Percentiles rank a stretch among this genome's conserved stretches.
phyloP scores from a whole-genome alignment of 2,888 invertebrate genomes.

The Himalopsyche japonica region DNA sequence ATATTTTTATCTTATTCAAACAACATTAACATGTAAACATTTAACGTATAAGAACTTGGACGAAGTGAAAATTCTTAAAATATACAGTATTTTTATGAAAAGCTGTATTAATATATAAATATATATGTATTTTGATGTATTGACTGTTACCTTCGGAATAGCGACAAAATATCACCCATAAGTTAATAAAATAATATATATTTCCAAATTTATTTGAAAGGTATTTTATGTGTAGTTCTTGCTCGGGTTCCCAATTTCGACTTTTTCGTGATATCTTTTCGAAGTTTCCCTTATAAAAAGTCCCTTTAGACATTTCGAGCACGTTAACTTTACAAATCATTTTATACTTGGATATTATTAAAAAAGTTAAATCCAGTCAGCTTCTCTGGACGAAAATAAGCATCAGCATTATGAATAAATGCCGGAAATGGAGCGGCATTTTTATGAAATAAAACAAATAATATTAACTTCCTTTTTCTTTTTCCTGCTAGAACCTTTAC shows the following conservation, averaged over 20 bases:
- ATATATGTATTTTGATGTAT: too few species aligned
- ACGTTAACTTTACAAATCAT: constrained; percentile 36
- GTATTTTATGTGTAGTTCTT: background rate
- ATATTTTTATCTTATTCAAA: too few species aligned
- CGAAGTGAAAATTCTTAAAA: too few species aligned
- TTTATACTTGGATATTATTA: constrained; percentile 24
- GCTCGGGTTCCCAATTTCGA: constrained; percentile 3
- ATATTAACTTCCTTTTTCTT: background rate
- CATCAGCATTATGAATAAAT: background rate
- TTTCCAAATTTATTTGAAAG: background rate
- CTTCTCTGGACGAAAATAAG: background rate
- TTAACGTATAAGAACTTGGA: too few species aligned
- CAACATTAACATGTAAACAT: too few species aligned
- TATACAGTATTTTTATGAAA: too few species aligned
- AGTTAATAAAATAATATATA: background rate
- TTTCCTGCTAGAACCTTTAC: background rate
- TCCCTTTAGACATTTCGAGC: constrained; percentile 18
- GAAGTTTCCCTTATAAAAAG: constrained; percentile 3
- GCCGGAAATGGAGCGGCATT: background rate
- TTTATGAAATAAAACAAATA: constrained; percentile 6
- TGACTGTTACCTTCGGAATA: background rate
- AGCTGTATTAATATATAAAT: too few species aligned
- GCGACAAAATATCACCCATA: background rate
- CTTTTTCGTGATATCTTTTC: background rate
- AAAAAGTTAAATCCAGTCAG: constrained; percentile 29